These are phyloP conservation scores for Sphaerophoria rueppellii DNA, from an alignment of 2,888 invertebrate genomes.

Conservation along the genomic window DNA sequence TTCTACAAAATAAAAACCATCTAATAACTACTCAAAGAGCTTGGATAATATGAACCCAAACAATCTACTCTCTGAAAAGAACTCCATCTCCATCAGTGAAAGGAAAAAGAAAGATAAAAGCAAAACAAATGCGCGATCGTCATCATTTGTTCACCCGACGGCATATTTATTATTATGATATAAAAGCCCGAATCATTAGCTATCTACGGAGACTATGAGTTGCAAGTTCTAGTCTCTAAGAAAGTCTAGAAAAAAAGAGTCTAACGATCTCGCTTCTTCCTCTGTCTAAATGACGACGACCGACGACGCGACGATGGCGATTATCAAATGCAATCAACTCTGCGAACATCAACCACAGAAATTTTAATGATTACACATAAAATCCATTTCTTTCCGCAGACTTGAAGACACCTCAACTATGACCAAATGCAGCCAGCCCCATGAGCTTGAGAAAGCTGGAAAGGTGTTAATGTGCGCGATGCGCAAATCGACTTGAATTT, in stretches of 20 bases:
- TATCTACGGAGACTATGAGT: not conserved
- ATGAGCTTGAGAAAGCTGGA: constrained; percentile 4
- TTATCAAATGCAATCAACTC: constrained; percentile 69
- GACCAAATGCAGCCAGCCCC: not conserved
- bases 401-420: not conserved
- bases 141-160: constrained; percentile 10
- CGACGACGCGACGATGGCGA: constrained; percentile 31
- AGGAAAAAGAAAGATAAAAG: constrained; percentile 8
- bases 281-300: not conserved
- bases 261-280: constrained; percentile 42
- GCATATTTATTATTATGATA: constrained; percentile 1
- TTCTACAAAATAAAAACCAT: constrained; percentile 17
- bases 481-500: constrained; percentile 64
- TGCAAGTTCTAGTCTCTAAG: constrained; percentile 5
- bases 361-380: constrained; percentile 20
- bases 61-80: constrained; percentile 9
- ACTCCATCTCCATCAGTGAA: constrained; percentile 9
- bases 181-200: constrained; percentile 59
- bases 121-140: constrained; percentile 25
- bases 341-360: constrained; percentile 52
- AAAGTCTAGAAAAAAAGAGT: constrained; percentile 55
- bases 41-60: not conserved
- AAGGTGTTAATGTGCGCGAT: constrained; percentile 73
- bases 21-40: constrained; percentile 25
- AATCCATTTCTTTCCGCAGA: constrained; percentile 24